Base-by-base conservation (phyloP, 2,113 vertebrate species). In the Pontoporia blainvillei region DNA sequence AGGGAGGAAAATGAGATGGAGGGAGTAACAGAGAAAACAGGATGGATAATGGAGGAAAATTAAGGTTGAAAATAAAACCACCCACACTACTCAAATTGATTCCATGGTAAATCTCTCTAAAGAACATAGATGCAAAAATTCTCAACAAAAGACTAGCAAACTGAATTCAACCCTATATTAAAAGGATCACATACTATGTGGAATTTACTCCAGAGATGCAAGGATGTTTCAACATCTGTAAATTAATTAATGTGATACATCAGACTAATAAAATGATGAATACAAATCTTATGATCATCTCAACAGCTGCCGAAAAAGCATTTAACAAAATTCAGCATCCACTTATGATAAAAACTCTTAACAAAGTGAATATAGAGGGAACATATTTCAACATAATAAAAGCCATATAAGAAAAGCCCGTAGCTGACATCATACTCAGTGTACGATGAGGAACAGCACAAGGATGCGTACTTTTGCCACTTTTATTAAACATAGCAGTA, bases 1-100 rank as follows among this genome's bases (percentile, higher is more conserved):
- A 64, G 0, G 14, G 3, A 36, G 8, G 21, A 21, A 31, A 23
- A 18, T 1, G 0, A 36, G n/a, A 59, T 36, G 36, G 3, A 36
- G 1, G 31, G 10, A 67, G 10, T 1, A 76, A 57, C 34, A n/a
- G 0, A 41, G 18, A 14, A 78, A 5, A 11, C 57, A 76, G 15
- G 11, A 5, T 66, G 20, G 69, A n/a, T 10, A 52, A 87, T 39
- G 71, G 8, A 10, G 17, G 21, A 67, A 86, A 91, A 76, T 54
- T 3, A 61, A 8, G 2, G 11, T n/a, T 21, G 29, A 78, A 90
- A 71, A 31, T 41, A 49, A 8, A 86, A 27, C 15, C 29, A 72
- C 9, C 15, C 39, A 59, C 17, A 0, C 6, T 59, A 5, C 17
- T 93, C 39, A 72, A 39, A 31, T 2, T 15, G 2, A 86, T n/a